Conservation (phyloP, 2,888 invertebrate species). For the Heliconius erato region DNA sequence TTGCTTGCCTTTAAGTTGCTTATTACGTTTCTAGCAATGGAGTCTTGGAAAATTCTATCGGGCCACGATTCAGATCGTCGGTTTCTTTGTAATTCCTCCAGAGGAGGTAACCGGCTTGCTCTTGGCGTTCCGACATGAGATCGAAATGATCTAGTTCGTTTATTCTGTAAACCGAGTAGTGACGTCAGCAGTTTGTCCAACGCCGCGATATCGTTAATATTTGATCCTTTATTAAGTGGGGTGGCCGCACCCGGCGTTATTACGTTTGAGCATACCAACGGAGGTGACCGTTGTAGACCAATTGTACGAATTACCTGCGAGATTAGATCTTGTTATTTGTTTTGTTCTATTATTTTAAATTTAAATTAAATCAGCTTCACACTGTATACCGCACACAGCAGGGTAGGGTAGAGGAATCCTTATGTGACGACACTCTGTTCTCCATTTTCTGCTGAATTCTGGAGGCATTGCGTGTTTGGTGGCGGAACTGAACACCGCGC, state of each 20-base stretch:
- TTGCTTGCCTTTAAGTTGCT: slow-evolving; percentile 71
- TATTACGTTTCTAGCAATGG: slow-evolving; percentile 75
- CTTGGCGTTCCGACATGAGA: slow-evolving; percentile 75
- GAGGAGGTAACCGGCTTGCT: slow-evolving; percentile 68
- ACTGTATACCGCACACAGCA: too few relatives aligned
- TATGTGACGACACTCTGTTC: too few relatives aligned
- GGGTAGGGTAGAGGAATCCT: too few relatives aligned
- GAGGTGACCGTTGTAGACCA: slow-evolving; percentile 69
- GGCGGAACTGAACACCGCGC: too few relatives aligned
- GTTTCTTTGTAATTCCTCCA: slow-evolving; percentile 61
- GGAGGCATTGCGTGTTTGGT: too few relatives aligned
- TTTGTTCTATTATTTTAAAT: too few relatives aligned
- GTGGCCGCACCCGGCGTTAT: slow-evolving; percentile 69
- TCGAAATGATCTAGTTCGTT: slow-evolving; percentile 65
- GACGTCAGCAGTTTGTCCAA: slow-evolving; percentile 88
- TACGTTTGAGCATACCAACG: slow-evolving; percentile 68
- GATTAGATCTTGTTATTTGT: background rate
- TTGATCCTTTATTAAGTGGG: slow-evolving; percentile 68
- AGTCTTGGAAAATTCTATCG: slow-evolving; percentile 77
- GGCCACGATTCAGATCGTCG: slow-evolving; percentile 78
- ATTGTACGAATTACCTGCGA: slow-evolving; percentile 47
- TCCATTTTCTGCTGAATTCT: too few relatives aligned
- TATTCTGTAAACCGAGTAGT: slow-evolving; percentile 82
- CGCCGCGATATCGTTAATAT: slow-evolving; percentile 86
- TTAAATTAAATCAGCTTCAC: too few relatives aligned